Base-by-base conservation (phyloP, 2,888 invertebrate species). In the Acheta domesticus region DNA sequence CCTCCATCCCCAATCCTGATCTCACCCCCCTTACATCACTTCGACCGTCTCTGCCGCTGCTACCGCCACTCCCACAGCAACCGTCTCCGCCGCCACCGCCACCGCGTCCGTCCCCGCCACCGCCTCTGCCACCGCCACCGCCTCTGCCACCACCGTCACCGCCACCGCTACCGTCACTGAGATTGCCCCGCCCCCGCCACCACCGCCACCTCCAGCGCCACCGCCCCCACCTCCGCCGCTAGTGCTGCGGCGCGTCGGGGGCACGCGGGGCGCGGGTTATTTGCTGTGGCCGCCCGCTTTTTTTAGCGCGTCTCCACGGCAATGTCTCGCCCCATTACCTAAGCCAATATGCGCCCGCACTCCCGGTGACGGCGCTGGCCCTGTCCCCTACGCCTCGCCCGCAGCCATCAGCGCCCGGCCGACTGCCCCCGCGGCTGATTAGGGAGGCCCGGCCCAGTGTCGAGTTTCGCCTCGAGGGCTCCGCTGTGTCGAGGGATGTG, bases 81-180 rank as follows among this genome's bases (percentile, higher is more conserved):
- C 36, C 80, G 77, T 3, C 23, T 50, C 48, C 75, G 73, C 48
- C 50, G 62, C 48, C 76, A 4, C 79, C 73, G 19, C 21, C 21
- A 14, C 75, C 77, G 21, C 49, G 75, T 19, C 73, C 74, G 2
- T 75, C 75, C 19, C 77, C 78, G 2, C 80, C 80, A 12, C 78
- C 78, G 21, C 50, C 80, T 11, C 62, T 74, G 23, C 78, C 75
- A 19, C 75, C 36, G 19, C 78, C 78, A n/a, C 75, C 76, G 48
- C 77, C 77, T 14, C 49, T 77, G 48, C 77, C 62, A 12, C 49
- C 77, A 48, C 78, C 75, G 36, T 76, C 49, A 16, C 74, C 78
- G n/a, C 77, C 49, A 14, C 21, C 20, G 2, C 62, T 19, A 3
- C 49, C 74, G 8, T 48, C 78, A 48, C 76, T 75, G 11, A n/a